Conservation (phyloP, 2,797 vertebrate species). For the Micropoecilia bifurca region DNA sequence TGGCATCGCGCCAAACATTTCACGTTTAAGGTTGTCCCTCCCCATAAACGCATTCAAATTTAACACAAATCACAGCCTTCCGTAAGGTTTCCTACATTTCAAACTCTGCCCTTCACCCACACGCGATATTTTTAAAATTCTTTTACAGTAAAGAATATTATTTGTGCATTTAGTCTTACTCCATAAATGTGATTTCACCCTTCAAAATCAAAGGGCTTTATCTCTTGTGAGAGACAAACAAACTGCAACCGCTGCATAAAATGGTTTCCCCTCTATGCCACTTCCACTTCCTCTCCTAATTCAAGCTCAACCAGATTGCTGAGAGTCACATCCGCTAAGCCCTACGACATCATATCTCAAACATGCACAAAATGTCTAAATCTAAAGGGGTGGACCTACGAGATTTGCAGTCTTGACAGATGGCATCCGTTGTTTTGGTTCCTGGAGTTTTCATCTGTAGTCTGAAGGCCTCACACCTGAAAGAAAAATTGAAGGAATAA, state of each 20-base stretch:
- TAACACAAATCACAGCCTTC: neutral
- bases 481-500: neutral
- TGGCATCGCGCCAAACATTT: no score
- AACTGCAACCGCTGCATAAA: neutral
- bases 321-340: slow-evolving; percentile 20
- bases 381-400: slow-evolving; percentile 37
- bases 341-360: neutral
- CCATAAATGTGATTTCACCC: neutral
- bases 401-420: slow-evolving; percentile 47
- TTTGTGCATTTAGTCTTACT: neutral
- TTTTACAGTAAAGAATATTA: neutral
- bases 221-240: neutral
- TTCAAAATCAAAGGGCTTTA: neutral
- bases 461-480: slow-evolving; percentile 65
- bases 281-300: slow-evolving; percentile 23
- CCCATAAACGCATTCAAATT: neutral
- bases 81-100: neutral
- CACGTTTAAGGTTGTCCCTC: neutral
- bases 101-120: neutral
- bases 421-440: neutral
- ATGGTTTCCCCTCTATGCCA: slow-evolving; percentile 3
- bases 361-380: neutral
- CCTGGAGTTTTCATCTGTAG: slow-evolving; percentile 36
- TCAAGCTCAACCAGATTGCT: slow-evolving; percentile 27
- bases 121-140: neutral